Percentiles rank a stretch among this genome's conserved stretches.
phyloP scores from a whole-genome alignment of 2,888 invertebrate genomes.

The Protonemura montana region DNA sequence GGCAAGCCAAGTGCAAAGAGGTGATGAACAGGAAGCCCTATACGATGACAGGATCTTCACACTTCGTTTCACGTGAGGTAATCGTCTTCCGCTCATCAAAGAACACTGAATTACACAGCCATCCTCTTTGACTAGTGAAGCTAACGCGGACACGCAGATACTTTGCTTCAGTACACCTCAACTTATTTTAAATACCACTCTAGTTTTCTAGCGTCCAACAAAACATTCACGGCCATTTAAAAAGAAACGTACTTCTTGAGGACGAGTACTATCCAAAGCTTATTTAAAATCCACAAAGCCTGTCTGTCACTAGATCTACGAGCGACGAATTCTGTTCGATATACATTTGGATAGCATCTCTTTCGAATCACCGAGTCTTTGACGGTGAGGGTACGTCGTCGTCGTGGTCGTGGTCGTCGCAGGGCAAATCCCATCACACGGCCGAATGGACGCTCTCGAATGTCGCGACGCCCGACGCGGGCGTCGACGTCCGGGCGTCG shows the following conservation, averaged over 20 bases:
- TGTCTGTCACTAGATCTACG: background rate
- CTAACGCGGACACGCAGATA: background rate
- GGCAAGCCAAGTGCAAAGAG: background rate
- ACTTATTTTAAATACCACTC: background rate
- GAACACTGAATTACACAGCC: background rate
- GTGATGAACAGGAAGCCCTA: background rate
- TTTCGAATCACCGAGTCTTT: background rate
- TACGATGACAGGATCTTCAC: background rate
- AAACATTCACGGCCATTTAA: background rate
- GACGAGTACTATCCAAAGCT: background rate
- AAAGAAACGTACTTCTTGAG: background rate
- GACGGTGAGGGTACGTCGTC: background rate
- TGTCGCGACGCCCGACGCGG: background rate
- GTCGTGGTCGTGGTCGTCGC: background rate
- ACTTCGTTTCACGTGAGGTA: background rate
- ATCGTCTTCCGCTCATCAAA: background rate
- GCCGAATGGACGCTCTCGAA: background rate
- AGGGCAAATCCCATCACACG: constrained; percentile 22
- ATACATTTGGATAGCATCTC: background rate
- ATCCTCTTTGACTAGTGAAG: background rate
- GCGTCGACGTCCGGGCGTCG: background rate
- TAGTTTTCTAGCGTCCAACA: background rate
- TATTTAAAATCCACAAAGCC: background rate
- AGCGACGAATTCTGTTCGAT: background rate
- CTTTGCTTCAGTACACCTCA: background rate